Conservation (phyloP, 2,113 vertebrate species). For the Neotragus pygmaeus region DNA sequence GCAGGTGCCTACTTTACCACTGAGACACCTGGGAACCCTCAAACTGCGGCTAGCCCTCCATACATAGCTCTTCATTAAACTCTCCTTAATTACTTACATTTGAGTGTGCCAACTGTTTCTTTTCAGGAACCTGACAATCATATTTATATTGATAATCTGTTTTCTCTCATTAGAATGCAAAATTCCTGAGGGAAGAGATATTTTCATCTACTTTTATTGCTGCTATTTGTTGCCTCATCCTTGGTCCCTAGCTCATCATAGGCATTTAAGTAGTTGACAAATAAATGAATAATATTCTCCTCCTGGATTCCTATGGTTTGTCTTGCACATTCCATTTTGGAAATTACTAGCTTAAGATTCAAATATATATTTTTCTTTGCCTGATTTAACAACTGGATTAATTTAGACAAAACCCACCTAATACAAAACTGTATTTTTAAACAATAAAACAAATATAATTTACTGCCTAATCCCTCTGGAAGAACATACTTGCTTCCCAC, state of each 20-base stretch:
- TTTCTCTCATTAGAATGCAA: neutral
- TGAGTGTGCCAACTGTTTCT: neutral
- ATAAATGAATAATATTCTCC: neutral
- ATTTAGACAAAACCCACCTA: neutral
- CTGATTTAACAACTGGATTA: neutral
- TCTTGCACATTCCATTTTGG: neutral
- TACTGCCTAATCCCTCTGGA: neutral
- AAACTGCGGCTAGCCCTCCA: neutral
- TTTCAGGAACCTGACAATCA: neutral
- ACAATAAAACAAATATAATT: neutral
- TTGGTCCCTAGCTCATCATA: neutral
- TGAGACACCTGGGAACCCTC: neutral
- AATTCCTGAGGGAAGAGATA: neutral
- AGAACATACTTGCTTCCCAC: neutral
- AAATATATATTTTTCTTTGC: neutral
- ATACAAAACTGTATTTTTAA: constrained; percentile 19
- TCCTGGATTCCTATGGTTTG: neutral
- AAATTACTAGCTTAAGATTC: neutral
- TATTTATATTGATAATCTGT: neutral
- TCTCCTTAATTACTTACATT: neutral
- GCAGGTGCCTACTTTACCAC: neutral
- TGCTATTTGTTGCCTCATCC: neutral
- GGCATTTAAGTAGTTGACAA: neutral
- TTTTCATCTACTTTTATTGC: neutral
- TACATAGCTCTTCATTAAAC: neutral